phyloP scores from a whole-genome alignment of 2,113 vertebrate species.

The Hepsetus odoe region DNA sequence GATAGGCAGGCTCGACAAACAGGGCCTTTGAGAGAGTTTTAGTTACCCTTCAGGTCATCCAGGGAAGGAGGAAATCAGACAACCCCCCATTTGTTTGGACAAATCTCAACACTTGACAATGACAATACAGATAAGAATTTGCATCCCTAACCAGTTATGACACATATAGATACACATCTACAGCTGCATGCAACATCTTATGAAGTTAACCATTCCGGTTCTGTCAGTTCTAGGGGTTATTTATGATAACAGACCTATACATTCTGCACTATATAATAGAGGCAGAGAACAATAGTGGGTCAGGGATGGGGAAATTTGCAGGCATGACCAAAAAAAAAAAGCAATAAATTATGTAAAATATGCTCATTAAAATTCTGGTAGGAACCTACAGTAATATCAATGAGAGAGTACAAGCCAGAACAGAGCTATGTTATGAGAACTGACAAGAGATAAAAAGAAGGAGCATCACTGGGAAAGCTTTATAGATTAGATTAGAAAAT shows the following conservation, averaged over 20 bases:
- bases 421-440: too few relatives aligned
- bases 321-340: too few relatives aligned
- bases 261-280: too few relatives aligned
- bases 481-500: too few relatives aligned
- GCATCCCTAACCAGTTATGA: slow-evolving; percentile 37
- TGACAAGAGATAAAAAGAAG: too few relatives aligned
- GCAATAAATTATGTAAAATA: too few relatives aligned
- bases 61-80: slow-evolving; percentile 60
- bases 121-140: slow-evolving; percentile 50
- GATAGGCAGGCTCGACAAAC: slow-evolving; percentile 48
- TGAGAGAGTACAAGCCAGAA: too few relatives aligned
- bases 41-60: slow-evolving; percentile 39
- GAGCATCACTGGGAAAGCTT: too few relatives aligned
- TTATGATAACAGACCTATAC: not conserved
- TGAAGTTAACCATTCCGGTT: not conserved
- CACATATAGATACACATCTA: slow-evolving; percentile 34
- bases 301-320: too few relatives aligned
- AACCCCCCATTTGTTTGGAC: slow-evolving; percentile 66
- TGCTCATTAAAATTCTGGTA: too few relatives aligned
- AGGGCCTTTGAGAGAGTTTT: slow-evolving; percentile 44
- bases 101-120: slow-evolving; percentile 57
- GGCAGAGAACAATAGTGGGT: too few relatives aligned
- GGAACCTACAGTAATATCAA: too few relatives aligned
- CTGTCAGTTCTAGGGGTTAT: not conserved
- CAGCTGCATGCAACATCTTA: not conserved